These are phyloP conservation scores for Marasmarcha lunaedactyla DNA, from an alignment of 2,888 invertebrate species.

Conservation along the genomic window DNA sequence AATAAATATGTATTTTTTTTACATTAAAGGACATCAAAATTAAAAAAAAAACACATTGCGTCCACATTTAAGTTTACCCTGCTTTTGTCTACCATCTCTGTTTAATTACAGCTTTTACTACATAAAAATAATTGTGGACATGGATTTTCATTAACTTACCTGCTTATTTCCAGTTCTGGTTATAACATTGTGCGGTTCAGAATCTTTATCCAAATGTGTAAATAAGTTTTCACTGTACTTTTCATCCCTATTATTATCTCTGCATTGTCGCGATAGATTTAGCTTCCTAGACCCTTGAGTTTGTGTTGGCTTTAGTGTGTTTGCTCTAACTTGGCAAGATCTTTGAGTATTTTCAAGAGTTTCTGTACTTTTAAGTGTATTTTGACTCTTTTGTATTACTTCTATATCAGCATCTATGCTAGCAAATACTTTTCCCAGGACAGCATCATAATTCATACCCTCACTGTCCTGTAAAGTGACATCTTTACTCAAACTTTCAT, in stretches of 20 bases:
- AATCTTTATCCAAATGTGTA: conserved; percentile 35
- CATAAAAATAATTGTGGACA: too few species aligned
- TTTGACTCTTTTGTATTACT: conserved; percentile 25
- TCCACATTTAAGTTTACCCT: too few species aligned
- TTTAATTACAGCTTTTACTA: too few species aligned
- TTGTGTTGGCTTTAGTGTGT: conserved; percentile 5
- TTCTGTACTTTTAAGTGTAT: conserved; percentile 11
- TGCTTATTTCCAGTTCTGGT: conserved; percentile 15
- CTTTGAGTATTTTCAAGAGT: conserved; percentile 5
- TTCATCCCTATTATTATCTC: conserved; percentile 7
- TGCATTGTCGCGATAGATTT: conserved; percentile 10
- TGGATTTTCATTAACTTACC: too few species aligned
- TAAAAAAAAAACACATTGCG: too few species aligned
- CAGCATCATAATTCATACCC: conserved; percentile 39
- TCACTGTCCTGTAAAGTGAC: conserved; percentile 30
- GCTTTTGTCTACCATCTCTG: too few species aligned
- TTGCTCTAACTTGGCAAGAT: conserved; percentile 5
- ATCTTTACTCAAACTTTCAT: conserved; percentile 8
- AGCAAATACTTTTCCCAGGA: conserved; percentile 51
- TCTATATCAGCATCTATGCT: conserved; percentile 52
- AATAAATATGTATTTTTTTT: too few species aligned
- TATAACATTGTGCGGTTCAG: conserved; percentile 17
- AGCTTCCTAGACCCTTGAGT: conserved; percentile 15
- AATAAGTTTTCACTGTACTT: conserved; percentile 54
- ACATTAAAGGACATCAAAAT: too few species aligned